Conservation (phyloP, 2,113 vertebrate species). For the Sporophila hypoxantha region DNA sequence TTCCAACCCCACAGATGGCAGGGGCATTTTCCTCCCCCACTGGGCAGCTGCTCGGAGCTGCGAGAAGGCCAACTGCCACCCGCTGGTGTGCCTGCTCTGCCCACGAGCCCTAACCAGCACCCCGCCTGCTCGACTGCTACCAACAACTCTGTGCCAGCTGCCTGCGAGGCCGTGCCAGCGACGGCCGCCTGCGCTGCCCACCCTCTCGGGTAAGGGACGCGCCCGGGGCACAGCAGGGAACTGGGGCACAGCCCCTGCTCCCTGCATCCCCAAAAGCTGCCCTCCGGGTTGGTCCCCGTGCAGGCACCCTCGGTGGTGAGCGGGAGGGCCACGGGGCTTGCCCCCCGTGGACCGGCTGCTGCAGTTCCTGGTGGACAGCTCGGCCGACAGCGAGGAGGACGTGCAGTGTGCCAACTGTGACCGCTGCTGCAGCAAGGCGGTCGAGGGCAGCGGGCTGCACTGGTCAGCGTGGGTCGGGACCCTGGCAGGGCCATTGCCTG, state of each 20-base stretch:
- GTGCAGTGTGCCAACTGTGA: constrained; percentile 92
- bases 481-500: rapidly evolving
- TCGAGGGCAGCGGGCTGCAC: background rate
- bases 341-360: constrained; percentile 86
- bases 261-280: background rate
- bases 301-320: constrained; percentile 85
- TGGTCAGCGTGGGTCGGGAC: rapidly evolving
- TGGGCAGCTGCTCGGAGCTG: constrained; percentile 71
- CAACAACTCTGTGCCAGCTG: constrained; percentile 88
- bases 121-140: constrained; percentile 89
- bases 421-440: constrained; percentile 49
- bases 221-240: rapidly evolving
- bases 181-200: constrained; percentile 79
- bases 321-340: constrained; percentile 75
- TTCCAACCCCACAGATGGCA: constrained; percentile 72
- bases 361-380: constrained; percentile 89
- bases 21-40: constrained; percentile 75
- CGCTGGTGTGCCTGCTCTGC: constrained; percentile 86
- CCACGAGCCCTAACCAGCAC: constrained; percentile 81
- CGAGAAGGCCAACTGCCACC: constrained; percentile 79
- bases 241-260: background rate
- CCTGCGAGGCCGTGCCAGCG: constrained; percentile 74
- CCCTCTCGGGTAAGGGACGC: constrained; percentile 79
- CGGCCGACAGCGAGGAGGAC: constrained; percentile 72
- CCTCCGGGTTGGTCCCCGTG: rapidly evolving